A percentile compares a stretch with the other conserved stretches of the same genome.
These are phyloP conservation scores for Achroia grisella DNA, from an alignment of 1,140 invertebrate species.

Conservation along the genomic window DNA sequence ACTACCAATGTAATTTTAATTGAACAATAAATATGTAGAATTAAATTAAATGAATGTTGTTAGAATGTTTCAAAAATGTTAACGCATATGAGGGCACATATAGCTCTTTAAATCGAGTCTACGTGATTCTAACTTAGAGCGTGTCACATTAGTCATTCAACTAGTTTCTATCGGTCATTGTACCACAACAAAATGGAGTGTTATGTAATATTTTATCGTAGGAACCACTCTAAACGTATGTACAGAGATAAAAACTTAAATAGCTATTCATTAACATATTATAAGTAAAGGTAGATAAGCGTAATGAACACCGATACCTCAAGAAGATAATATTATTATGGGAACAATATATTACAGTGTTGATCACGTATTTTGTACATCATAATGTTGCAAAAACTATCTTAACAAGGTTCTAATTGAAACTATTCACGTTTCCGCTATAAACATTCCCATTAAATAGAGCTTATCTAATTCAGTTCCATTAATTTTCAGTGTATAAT, in stretches of 20 bases:
- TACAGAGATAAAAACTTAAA: constrained; percentile 22
- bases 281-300: constrained; percentile 1
- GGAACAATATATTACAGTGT: constrained; percentile 22
- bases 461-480: too few species aligned
- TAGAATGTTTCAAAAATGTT: neutral
- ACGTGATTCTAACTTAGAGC: constrained; percentile 20
- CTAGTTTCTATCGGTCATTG: constrained; percentile 47
- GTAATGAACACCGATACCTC: neutral
- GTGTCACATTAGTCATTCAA: constrained; percentile 2
- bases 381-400: constrained; percentile 1
- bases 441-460: too few species aligned
- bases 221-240: constrained; percentile 17
- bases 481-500: too few species aligned
- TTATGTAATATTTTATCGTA: constrained; percentile 39
- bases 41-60: too few species aligned
- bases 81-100: too few species aligned
- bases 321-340: constrained; percentile 9
- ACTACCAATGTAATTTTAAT: too few species aligned
- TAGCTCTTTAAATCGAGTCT: constrained; percentile 9
- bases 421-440: neutral
- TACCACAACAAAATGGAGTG: constrained; percentile 31
- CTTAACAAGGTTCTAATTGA: constrained; percentile 9
- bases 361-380: constrained; percentile 4
- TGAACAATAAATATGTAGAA: too few species aligned
- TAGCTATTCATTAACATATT: constrained; percentile 25